Conservation (phyloP, 2,888 invertebrate genomes). For the Taenaris catops region DNA sequence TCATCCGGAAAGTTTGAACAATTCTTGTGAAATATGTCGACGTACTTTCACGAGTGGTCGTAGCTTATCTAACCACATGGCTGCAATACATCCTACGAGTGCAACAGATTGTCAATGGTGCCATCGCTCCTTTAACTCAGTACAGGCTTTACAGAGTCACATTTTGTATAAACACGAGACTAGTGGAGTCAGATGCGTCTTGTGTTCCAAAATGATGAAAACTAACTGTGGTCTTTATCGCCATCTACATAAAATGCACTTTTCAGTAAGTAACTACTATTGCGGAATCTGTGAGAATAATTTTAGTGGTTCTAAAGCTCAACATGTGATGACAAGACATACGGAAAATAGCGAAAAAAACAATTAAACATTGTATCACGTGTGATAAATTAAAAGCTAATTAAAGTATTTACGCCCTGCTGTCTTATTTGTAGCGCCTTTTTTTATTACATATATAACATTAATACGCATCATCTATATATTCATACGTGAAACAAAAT, state of each 20-base stretch:
- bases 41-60: conserved; percentile 41
- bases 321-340: conserved; percentile 10
- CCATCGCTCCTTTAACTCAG: conserved; percentile 36
- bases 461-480: too few species aligned
- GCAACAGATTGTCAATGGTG: conserved; percentile 39
- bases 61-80: conserved; percentile 43
- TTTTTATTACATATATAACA: too few species aligned
- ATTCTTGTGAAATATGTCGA: conserved; percentile 43
- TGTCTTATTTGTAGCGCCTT: too few species aligned
- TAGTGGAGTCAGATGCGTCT: conserved; percentile 33
- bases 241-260: conserved; percentile 39
- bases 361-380: too few species aligned
- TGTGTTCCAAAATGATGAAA: conserved; percentile 42
- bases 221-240: conserved; percentile 31
- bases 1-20: conserved; percentile 38
- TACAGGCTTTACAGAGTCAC: conserved; percentile 43
- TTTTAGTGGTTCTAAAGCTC: conserved; percentile 8
- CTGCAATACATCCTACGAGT: conserved; percentile 39
- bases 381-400: too few species aligned
- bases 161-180: conserved; percentile 41
- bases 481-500: too few species aligned
- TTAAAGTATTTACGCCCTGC: too few species aligned
- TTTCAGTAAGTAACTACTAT: conserved; percentile 9
- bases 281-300: conserved; percentile 14
- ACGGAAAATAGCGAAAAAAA: too few species aligned